Evolutionary conservation across 2,797 vertebrate species (phyloP).

Genomic region (Siniperca scherzeri): DNA sequence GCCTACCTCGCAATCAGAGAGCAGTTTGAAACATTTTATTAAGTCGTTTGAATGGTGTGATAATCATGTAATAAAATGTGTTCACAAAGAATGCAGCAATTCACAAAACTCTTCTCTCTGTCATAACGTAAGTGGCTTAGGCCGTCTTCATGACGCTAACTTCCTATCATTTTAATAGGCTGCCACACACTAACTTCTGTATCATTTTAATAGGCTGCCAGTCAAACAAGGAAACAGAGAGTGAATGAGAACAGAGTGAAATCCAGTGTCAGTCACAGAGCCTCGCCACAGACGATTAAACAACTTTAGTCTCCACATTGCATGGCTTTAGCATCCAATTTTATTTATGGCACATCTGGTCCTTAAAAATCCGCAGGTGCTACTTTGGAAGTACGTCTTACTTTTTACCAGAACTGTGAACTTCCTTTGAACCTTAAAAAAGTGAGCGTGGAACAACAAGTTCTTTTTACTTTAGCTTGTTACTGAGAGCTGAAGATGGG

Average conservation of each 20-base stretch:
- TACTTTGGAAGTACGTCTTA: slow-evolving; percentile 32
- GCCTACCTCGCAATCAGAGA: slow-evolving; percentile 25
- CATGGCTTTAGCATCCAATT: slow-evolving; percentile 36
- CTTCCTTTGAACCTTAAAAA: slow-evolving; percentile 64
- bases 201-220: slow-evolving; percentile 82
- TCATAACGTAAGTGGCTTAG: slow-evolving; percentile 76
- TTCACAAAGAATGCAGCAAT: slow-evolving; percentile 66
- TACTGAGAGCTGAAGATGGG: slow-evolving; percentile 40
- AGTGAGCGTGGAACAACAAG: slow-evolving; percentile 37
- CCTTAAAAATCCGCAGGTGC: slow-evolving; percentile 53
- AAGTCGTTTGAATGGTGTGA: slow-evolving; percentile 60
- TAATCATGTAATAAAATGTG: slow-evolving; percentile 69
- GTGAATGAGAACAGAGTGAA: slow-evolving; percentile 54
- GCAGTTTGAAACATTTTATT: slow-evolving; percentile 35
- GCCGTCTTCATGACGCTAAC: slow-evolving; percentile 67
- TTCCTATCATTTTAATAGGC: slow-evolving; percentile 77
- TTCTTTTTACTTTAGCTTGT: slow-evolving; percentile 52
- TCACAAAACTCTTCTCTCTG: slow-evolving; percentile 65
- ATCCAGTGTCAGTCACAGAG: slow-evolving; percentile 63
- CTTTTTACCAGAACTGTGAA: slow-evolving; percentile 56
- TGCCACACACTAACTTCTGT: slow-evolving; percentile 77
- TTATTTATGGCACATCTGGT: slow-evolving; percentile 33
- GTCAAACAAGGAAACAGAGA: slow-evolving; percentile 63
- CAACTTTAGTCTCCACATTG: slow-evolving; percentile 31
- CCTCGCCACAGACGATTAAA: slow-evolving; percentile 52